Base-by-base conservation (phyloP, 2,797 vertebrate species). In the Sebastes cheni region DNA sequence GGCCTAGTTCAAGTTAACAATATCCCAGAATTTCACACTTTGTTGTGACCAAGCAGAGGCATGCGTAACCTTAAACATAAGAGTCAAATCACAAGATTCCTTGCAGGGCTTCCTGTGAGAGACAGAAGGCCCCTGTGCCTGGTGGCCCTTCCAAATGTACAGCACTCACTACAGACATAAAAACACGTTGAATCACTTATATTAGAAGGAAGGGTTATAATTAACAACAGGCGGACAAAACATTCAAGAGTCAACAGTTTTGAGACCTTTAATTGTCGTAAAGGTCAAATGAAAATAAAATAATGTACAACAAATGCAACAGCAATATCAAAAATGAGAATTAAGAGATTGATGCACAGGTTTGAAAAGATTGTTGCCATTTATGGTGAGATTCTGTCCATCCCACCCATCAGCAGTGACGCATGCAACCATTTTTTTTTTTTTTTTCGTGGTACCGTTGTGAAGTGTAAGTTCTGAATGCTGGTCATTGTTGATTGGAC, bases 1-100 rank as follows among this genome's bases (percentile, higher is more conserved):
- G 81, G 68, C 73, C 80, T 84, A 76, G 91, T 92, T 92, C 88
- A 90, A 82, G 84, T 91, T 83, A 87, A 92, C 88, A 88, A 81
- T 88, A 90, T 86, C 56, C 29, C 71, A 84, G 82, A 92, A 91
- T 92, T 91, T 93, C 84, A 88, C 84, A 92, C 84, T 87, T 86
- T 0, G 56, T 87, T 87, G 86, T 87, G 76, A 89, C 68, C 76
- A 67, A 80, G 72, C 71, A 59, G 25, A 73, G 73, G 81, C 75
- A 89, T 86, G 81, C 34, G 67, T 83, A 83, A 89, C 87, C 70
- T 91, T 87, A 86, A 91, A 91, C 82, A 75, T 68, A 67, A 83
- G 82, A 89, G 86, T 72, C 77, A 86, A 86, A 89, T 86, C 87
- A 71, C 86, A 85, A 75, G 80, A 90, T 91, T 92, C 73, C 68